These are phyloP conservation scores for Ramazzottius varieornatus DNA, from an alignment of 2,888 invertebrate species.

Conservation along the genomic window DNA sequence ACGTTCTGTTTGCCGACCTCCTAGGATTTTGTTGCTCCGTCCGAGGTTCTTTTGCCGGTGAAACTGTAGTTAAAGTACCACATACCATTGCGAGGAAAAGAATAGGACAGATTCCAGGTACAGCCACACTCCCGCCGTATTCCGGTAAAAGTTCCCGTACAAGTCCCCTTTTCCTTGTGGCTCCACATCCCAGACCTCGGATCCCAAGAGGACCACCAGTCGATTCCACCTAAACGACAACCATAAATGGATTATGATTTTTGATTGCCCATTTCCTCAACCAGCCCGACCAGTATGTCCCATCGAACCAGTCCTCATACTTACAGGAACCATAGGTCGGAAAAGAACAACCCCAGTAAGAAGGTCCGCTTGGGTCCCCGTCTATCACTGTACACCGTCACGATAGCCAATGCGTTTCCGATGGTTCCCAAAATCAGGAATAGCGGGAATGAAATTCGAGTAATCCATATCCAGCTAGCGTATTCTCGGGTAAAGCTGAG, in stretches of 20 bases:
- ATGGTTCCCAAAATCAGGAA: background rate
- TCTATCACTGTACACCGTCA: background rate
- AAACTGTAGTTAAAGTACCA: no score
- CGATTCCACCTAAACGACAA: background rate
- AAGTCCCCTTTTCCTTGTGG: background rate
- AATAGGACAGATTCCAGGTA: background rate
- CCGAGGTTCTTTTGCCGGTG: no score
- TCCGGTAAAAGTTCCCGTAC: background rate
- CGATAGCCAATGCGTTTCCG: background rate
- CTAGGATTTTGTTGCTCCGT: no score
- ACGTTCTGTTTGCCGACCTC: no score
- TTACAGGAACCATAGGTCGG: slow-evolving; percentile 1
- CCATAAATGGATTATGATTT: no score
- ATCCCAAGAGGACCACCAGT: background rate
- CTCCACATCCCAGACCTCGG: background rate
- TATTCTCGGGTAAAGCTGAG: background rate
- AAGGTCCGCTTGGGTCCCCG: background rate
- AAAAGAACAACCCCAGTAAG: background rate
- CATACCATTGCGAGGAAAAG: background rate
- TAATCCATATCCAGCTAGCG: background rate
- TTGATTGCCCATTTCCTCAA: background rate
- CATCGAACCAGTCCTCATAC: no score
- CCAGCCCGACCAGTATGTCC: no score
- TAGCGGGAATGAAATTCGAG: background rate
- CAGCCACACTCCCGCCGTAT: background rate